Percentiles rank a stretch among this genome's conserved stretches.
phyloP scores from a whole-genome alignment of 2,113 vertebrate species.

The Caranx ignobilis region DNA sequence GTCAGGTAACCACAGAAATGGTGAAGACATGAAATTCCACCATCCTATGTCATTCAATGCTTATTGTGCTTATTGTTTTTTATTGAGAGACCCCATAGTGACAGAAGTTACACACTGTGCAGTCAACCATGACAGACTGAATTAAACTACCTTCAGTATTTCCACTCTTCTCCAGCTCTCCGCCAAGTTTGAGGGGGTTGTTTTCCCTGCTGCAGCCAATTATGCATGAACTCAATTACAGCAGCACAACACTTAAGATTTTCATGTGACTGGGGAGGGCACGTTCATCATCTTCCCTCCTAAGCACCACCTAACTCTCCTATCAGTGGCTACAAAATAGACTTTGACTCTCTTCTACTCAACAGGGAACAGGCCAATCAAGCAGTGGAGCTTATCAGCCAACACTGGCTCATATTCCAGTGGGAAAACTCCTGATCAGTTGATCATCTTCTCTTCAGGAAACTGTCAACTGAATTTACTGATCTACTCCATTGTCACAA shows the following conservation, averaged over 20 bases:
- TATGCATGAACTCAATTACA: conserved; percentile 56
- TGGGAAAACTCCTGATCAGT: conserved; percentile 51
- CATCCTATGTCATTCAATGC: no score
- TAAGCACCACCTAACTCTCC: conserved; percentile 38
- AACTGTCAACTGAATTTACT: conserved; percentile 49
- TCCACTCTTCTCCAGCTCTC: conserved; percentile 15
- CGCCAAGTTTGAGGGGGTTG: conserved; percentile 44
- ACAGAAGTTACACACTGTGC: no score
- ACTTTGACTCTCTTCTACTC: conserved; percentile 20
- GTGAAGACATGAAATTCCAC: no score
- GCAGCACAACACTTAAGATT: conserved; percentile 34
- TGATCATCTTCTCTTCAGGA: conserved; percentile 51
- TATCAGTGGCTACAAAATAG: conserved; percentile 28
- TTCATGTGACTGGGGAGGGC: conserved; percentile 23
- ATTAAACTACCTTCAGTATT: conserved; percentile 23
- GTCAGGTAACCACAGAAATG: no score
- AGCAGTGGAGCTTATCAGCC: conserved; percentile 50
- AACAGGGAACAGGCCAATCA: conserved; percentile 60
- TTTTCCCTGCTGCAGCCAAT: conserved; percentile 53
- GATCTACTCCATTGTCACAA: conserved; percentile 32
- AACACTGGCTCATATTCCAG: conserved; percentile 31
- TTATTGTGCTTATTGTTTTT: no score
- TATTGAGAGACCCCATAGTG: no score
- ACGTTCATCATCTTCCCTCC: conserved; percentile 28
- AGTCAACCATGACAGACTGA: conserved; percentile 3